Percentiles rank a stretch among this genome's conserved stretches.
Evolutionary conservation across 2,888 invertebrate species (phyloP).

Genomic region (Nemapogon koenigi): DNA sequence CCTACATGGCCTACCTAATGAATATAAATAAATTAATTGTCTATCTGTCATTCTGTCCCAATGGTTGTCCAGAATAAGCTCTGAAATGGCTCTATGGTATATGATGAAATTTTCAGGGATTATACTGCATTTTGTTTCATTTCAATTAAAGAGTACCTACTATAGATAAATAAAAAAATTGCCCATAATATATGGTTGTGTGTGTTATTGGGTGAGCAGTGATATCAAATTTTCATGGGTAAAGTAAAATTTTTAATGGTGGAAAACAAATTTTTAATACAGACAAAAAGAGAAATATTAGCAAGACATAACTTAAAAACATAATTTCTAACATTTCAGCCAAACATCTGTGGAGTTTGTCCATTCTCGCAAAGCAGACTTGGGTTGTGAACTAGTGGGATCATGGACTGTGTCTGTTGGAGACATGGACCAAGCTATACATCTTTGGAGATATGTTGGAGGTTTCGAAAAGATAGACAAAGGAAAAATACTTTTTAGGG

Average conservation of each 20-base stretch:
- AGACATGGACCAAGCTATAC: conserved; percentile 96
- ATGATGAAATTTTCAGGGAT: no score
- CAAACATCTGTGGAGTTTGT: conserved; percentile 81
- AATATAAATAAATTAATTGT: no score
- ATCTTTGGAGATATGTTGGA: conserved; percentile 94
- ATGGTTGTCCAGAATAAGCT: no score
- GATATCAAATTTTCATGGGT: not conserved
- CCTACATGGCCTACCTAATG: no score
- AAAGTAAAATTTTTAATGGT: not conserved
- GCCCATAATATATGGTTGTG: no score
- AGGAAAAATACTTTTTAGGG: conserved; percentile 71
- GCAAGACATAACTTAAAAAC: not conserved
- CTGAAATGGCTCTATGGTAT: no score
- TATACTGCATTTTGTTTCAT: no score
- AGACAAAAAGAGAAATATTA: not conserved
- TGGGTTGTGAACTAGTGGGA: conserved; percentile 87
- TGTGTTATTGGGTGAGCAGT: no score
- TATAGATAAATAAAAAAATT: no score
- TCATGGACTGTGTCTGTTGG: conserved; percentile 97
- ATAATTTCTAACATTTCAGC: conserved; percentile 43
- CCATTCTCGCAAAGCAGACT: conserved; percentile 72
- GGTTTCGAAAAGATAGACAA: conserved; percentile 89
- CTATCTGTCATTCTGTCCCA: no score
- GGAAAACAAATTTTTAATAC: not conserved
- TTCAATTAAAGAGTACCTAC: no score